Evolutionary conservation across 2,797 vertebrate genomes (phyloP).

Genomic region (Sebastes miniatus): DNA sequence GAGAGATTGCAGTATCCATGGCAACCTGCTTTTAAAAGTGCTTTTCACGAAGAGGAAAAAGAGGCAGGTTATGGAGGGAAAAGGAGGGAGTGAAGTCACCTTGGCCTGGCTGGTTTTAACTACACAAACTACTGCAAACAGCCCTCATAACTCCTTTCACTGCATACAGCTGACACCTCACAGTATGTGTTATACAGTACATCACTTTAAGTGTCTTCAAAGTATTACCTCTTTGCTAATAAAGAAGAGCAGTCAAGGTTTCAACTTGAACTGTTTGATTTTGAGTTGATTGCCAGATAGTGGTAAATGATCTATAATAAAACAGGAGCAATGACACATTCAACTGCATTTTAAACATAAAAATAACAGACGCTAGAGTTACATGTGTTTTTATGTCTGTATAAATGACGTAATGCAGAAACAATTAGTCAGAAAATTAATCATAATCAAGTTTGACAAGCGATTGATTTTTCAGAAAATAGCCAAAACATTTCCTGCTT

Average conservation of each 20-base stretch:
- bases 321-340: background rate
- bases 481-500: background rate
- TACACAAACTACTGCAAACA: constrained; percentile 41
- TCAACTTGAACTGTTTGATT: background rate
- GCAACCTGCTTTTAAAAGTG: constrained; percentile 79
- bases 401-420: background rate
- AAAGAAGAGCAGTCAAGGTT: background rate
- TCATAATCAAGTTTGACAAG: background rate
- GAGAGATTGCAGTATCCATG: constrained; percentile 78
- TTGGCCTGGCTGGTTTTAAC: constrained; percentile 48
- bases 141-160: constrained; percentile 1
- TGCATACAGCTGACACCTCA: background rate
- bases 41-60: constrained; percentile 64
- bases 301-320: too few relatives aligned
- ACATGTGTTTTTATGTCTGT: background rate
- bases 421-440: background rate
- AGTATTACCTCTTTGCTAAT: background rate
- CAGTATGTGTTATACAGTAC: background rate
- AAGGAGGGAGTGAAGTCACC: constrained; percentile 57
- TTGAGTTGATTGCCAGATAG: background rate
- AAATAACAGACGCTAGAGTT: background rate
- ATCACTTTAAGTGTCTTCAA: background rate
- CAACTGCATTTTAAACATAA: background rate
- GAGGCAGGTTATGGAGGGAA: constrained; percentile 53
- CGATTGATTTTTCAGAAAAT: background rate